Conservation (phyloP, 2,113 vertebrate species). For the Xenopus borealis region DNA sequence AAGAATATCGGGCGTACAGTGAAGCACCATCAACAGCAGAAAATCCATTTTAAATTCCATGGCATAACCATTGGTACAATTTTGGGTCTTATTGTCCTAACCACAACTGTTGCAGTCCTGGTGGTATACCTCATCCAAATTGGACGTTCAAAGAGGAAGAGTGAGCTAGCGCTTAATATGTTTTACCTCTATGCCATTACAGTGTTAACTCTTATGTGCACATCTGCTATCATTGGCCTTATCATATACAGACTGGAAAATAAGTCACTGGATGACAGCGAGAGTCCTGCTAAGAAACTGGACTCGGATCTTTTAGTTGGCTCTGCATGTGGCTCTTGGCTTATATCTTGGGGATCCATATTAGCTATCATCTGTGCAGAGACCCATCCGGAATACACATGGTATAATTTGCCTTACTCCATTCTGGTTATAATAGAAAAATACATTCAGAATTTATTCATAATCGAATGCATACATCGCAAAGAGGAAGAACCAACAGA, state of each 20-base stretch:
- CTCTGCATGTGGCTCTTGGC: slow-evolving; percentile 87
- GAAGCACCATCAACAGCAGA: slow-evolving; percentile 65
- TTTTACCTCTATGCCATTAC: slow-evolving; percentile 83
- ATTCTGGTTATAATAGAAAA: slow-evolving; percentile 85
- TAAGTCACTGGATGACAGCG: slow-evolving; percentile 72
- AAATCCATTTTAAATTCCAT: slow-evolving; percentile 59
- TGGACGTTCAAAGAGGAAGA: slow-evolving; percentile 70
- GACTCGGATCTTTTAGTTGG: slow-evolving; percentile 84
- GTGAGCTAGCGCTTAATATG: slow-evolving; percentile 78
- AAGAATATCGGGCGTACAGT: slow-evolving; percentile 88
- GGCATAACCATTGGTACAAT: slow-evolving; percentile 72
- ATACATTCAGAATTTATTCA: slow-evolving; percentile 91
- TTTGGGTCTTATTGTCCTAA: slow-evolving; percentile 76
- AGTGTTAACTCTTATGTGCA: slow-evolving; percentile 81
- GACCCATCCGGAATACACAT: slow-evolving; percentile 69
- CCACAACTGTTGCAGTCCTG: slow-evolving; percentile 80
- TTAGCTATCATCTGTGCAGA: slow-evolving; percentile 72
- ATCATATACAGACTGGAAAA: slow-evolving; percentile 77
- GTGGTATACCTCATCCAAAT: slow-evolving; percentile 85
- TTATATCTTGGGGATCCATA: slow-evolving; percentile 94
- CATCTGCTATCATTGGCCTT: slow-evolving; percentile 69
- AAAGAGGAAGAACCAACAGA: slow-evolving; percentile 63
- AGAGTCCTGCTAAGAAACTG: slow-evolving; percentile 84
- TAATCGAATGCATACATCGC: slow-evolving; percentile 86
- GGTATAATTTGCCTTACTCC: slow-evolving; percentile 85